Base-by-base conservation (phyloP, 2,113 vertebrate genomes). In the Mormoops blainvillei region DNA sequence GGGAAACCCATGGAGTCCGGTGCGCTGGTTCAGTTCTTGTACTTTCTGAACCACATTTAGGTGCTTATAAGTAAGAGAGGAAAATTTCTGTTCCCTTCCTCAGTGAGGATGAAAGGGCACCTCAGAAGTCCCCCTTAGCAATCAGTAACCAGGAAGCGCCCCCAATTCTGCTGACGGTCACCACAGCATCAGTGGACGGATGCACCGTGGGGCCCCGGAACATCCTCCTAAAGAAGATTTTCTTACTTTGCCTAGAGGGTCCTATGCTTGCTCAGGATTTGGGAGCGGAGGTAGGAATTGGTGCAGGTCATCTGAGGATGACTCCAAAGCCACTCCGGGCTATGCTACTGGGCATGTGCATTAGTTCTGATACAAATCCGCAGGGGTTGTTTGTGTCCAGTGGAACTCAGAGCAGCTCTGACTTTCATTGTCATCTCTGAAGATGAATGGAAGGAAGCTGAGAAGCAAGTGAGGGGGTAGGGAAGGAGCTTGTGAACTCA, bases 61-160 rank as follows among this genome's bases (percentile, higher is more conserved):
- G 33, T 65, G 38, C 31, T 38, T 84, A n/a, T 71, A 92, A 90
- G 52, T 24, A 77, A 76, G 26, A 15, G 58, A 67, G 41, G 38
- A 92, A 45, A 82, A 50, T 9, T 45, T 94, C 31, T 73, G 13
- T 16, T 19, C 1, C 81, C 31, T 68, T 77, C 24, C 11, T 3
- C 16, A 83, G 14, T 36, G 22, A 77, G 12, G 43, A n/a, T 56
- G 36, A 38, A 86, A 92, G 90, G 20, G 7, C 26, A 82, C 22
- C 15, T 38, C 36, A 24, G 43, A 70, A 92, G 31, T 2, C 13
- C 9, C 7, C 20, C 28, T 12, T 7, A 19, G 4, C 28, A 71
- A 3, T 31, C 24, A n/a, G 26, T 63, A 82, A 48, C 20, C 1
- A 4, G 3, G 5, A 3, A 81, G 6, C 1, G 1, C 24, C 15